These are phyloP conservation scores for Lepidocolaptes lacrymiger DNA, from an alignment of 2,797 vertebrate species.

Conservation along the genomic window DNA sequence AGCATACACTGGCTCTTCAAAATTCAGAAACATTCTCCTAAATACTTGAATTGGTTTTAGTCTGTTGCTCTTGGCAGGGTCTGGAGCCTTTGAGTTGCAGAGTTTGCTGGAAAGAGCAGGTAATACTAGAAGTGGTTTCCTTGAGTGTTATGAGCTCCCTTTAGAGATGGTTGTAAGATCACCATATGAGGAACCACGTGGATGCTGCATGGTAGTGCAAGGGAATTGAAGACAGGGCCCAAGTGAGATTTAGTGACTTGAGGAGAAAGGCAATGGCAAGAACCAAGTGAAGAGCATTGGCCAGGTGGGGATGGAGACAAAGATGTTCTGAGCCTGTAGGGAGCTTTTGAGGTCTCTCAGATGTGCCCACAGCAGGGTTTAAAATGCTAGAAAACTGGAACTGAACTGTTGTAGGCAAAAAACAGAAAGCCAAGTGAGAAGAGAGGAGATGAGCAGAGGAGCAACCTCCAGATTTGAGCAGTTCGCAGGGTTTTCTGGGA, in stretches of 20 bases:
- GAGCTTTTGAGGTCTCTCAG: background rate
- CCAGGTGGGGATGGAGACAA: background rate
- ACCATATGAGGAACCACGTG: rapidly evolving
- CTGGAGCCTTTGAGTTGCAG: slow-evolving; percentile 7
- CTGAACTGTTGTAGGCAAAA: background rate
- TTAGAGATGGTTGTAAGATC: slow-evolving; percentile 21
- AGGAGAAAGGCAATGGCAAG: background rate
- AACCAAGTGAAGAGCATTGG: background rate
- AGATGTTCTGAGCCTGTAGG: rapidly evolving
- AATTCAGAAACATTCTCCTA: slow-evolving; percentile 6
- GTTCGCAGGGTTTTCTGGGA: background rate
- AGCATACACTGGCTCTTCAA: background rate
- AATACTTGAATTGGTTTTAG: slow-evolving; percentile 41
- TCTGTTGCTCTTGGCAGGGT: slow-evolving; percentile 55
- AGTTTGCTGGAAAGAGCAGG: slow-evolving; percentile 33
- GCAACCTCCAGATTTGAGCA: background rate
- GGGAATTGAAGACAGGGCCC: background rate
- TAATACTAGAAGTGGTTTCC: slow-evolving; percentile 38
- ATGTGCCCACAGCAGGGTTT: background rate
- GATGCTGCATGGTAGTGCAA: background rate
- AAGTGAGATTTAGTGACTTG: background rate
- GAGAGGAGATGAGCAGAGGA: background rate
- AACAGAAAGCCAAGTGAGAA: background rate
- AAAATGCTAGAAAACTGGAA: background rate
- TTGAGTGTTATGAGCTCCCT: background rate